These are phyloP conservation scores for Accipiter virgatus DNA, from an alignment of 2,113 vertebrate species.

Conservation along the genomic window DNA sequence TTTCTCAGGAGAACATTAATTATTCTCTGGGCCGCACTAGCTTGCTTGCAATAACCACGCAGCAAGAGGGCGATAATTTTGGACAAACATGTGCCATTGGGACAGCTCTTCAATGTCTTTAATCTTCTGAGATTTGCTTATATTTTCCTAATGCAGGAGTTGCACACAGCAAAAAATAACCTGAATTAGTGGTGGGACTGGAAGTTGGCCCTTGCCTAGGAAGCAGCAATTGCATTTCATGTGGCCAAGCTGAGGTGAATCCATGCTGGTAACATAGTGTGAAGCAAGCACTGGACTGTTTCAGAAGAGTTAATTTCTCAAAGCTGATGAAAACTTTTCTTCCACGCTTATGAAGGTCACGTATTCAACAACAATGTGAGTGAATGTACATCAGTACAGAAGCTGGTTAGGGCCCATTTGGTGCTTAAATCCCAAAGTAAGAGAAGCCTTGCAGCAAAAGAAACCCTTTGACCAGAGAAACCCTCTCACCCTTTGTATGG, in stretches of 20 bases:
- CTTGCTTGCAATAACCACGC: fast-evolving
- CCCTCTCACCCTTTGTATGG: neutral
- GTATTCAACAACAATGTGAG: neutral
- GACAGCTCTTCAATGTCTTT: neutral
- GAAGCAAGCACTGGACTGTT: neutral
- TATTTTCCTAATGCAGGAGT: neutral
- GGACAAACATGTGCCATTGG: neutral
- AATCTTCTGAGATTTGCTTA: neutral
- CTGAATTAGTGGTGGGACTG: neutral
- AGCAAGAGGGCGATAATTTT: neutral
- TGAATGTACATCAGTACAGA: neutral
- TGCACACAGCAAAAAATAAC: neutral
- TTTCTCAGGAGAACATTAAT: neutral
- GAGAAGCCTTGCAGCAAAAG: neutral
- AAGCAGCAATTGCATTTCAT: neutral
- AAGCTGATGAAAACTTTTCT: neutral
- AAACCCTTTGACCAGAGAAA: neutral
- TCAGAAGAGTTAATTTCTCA: neutral
- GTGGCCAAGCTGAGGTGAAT: neutral
- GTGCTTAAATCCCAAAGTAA: neutral
- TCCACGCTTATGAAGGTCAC: fast-evolving
- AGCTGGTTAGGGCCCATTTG: neutral
- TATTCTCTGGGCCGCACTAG: neutral
- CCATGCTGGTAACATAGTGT: neutral
- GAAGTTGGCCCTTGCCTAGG: neutral